A percentile compares a stretch with the other conserved stretches of the same genome.
Conservation (phyloP, 2,797 vertebrate genomes). For the Philypnodon macrostomus region DNA sequence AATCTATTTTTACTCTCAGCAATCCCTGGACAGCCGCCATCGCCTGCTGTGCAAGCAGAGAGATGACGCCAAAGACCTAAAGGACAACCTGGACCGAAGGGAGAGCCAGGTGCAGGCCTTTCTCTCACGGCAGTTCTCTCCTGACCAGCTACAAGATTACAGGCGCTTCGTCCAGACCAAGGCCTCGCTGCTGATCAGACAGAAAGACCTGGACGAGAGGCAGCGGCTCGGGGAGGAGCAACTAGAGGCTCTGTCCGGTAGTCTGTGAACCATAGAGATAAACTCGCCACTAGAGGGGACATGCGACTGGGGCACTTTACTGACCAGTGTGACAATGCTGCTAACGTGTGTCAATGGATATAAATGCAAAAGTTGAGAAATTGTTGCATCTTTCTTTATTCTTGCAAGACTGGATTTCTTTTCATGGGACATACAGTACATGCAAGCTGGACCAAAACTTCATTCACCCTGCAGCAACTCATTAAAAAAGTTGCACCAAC, state of each 20-base stretch:
- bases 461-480: no score
- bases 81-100: slow-evolving; percentile 89
- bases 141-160: slow-evolving; percentile 83
- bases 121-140: slow-evolving; percentile 81
- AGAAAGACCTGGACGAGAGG: slow-evolving; percentile 90
- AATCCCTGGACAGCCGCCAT: slow-evolving; percentile 86
- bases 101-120: slow-evolving; percentile 84
- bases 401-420: no score
- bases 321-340: no score
- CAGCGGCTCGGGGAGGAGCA: slow-evolving; percentile 86
- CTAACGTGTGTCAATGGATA: no score
- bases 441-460: no score
- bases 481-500: no score
- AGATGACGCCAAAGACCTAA: slow-evolving; percentile 93
- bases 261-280: slow-evolving; percentile 31
- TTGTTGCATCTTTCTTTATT: no score
- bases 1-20: slow-evolving; percentile 62
- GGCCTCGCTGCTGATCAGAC: slow-evolving; percentile 86
- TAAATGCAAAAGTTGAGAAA: no score
- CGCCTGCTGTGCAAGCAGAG: slow-evolving; percentile 85
- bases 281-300: no score
- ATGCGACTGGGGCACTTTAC: no score
- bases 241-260: slow-evolving; percentile 78
- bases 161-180: slow-evolving; percentile 82
- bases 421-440: no score